Evolutionary conservation across 2,888 invertebrate genomes (phyloP).

Genomic region (Volucella zonaria): DNA sequence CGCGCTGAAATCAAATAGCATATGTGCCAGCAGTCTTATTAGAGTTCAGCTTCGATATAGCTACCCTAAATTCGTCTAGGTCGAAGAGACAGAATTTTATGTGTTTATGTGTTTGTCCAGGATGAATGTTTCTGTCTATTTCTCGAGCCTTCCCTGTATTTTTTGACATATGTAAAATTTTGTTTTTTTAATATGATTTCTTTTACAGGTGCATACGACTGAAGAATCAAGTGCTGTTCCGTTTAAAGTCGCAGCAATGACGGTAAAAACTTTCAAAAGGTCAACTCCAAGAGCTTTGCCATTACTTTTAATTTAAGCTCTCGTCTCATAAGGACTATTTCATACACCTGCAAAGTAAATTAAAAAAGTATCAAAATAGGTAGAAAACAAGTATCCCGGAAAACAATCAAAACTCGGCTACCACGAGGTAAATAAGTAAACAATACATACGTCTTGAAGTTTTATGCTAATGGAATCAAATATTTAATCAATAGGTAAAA

Average conservation of each 20-base stretch:
- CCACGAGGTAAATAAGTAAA: conserved; percentile 53
- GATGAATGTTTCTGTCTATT: no score
- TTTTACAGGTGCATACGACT: conserved; percentile 16
- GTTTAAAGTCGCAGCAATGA: conserved; percentile 2
- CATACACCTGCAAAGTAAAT: conserved; percentile 43
- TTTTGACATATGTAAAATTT: neutral
- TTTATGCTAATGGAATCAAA: neutral
- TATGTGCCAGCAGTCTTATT: no score
- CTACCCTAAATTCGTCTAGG: no score
- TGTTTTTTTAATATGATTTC: neutral
- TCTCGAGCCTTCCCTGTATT: no score
- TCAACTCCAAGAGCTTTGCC: neutral
- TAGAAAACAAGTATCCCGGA: conserved; percentile 69
- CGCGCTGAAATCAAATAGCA: no score
- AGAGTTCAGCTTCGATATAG: no score
- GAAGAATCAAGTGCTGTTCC: neutral
- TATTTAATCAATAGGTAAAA: conserved; percentile 50
- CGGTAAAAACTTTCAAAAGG: conserved; percentile 37
- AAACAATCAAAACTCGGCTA: conserved; percentile 57
- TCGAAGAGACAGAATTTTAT: no score
- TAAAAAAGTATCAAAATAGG: conserved; percentile 63
- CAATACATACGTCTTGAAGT: neutral
- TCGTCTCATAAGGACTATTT: conserved; percentile 18
- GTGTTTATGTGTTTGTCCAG: no score
- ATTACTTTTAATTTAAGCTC: neutral